Base-by-base conservation (phyloP, 2,888 invertebrate genomes). In the Parelbella ahira region DNA sequence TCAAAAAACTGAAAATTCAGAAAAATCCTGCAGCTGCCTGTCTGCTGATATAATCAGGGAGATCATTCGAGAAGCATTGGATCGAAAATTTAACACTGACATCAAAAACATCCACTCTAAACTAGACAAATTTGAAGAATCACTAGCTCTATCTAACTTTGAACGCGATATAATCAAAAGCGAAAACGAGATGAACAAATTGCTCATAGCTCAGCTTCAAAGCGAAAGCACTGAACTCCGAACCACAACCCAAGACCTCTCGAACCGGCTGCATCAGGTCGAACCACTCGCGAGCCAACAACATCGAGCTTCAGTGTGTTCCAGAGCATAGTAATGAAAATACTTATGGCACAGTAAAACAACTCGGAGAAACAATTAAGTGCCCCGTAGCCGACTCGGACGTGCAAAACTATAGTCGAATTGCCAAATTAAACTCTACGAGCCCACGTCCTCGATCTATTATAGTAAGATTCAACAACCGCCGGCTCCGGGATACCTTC, bases 11-110 rank as follows among this genome's bases (percentile, higher is more conserved):
- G n/a, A n/a, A n/a, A n/a, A n/a, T n/a, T n/a, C n/a, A n/a, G n/a
- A n/a, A n/a, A n/a, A n/a, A n/a, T n/a, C n/a, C n/a, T 32, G 30
- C 8, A 4, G 30, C 9, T 33, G 32, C 8, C 8, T 33, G 3
- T 33, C 32, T 10, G 32, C 32, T 10, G 21, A 33, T 3, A 2
- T 21, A 9, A 33, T 33, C 3, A 33, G 32, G 5, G 32, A 33
- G 2, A 33, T 33, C 7, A 33, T 33, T 2, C n/a, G 32, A 2
- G 12, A 33, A 5, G 32, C 20, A 21, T 12, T 33, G 4, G 32
- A 33, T 8, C 3, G 21, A 5, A 33, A 33, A 33, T 21, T 33
- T 12, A 21, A 33, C 8, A 33, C 32, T 1, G 21, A 20, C 2
- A 32, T 21, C 3, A 21, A 21, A 12, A 12, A 11, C 5, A 32